phyloP scores from a whole-genome alignment of 2,797 vertebrate species.

The Lophotriccus pileatus region DNA sequence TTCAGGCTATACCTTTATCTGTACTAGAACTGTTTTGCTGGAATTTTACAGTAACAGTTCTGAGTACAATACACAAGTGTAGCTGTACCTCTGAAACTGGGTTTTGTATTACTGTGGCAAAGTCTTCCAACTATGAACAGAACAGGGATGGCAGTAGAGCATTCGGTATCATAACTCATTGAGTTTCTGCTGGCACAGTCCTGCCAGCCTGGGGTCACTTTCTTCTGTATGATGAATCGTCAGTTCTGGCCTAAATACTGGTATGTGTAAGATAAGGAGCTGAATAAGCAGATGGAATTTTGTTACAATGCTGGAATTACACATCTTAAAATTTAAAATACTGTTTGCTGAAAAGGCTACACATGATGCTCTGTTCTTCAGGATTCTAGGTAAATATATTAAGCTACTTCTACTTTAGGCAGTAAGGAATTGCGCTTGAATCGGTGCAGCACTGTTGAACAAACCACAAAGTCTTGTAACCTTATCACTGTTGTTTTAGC shows the following conservation, averaged over 20 bases:
- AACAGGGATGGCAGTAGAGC: not conserved
- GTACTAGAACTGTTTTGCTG: not conserved
- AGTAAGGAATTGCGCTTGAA: not conserved
- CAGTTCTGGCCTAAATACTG: not conserved
- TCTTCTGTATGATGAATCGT: not conserved
- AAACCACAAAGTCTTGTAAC: not conserved
- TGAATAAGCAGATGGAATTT: not conserved
- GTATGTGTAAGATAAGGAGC: not conserved
- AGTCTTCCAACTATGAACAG: not conserved
- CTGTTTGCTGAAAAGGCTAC: not conserved
- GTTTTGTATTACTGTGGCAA: not conserved
- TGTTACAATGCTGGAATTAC: not conserved
- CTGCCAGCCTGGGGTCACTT: not conserved
- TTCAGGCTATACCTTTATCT: not conserved
- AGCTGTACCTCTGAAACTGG: not conserved
- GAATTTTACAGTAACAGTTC: not conserved
- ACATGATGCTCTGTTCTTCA: not conserved
- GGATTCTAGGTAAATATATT: not conserved
- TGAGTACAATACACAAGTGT: not conserved
- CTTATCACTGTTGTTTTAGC: not conserved
- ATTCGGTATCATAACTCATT: not conserved
- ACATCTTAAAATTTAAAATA: not conserved
- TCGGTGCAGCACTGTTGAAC: not conserved
- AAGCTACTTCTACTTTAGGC: not conserved
- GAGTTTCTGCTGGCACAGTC: not conserved